These are phyloP conservation scores for Smittia aterrima DNA, from an alignment of 2,888 invertebrate genomes.

Conservation along the genomic window DNA sequence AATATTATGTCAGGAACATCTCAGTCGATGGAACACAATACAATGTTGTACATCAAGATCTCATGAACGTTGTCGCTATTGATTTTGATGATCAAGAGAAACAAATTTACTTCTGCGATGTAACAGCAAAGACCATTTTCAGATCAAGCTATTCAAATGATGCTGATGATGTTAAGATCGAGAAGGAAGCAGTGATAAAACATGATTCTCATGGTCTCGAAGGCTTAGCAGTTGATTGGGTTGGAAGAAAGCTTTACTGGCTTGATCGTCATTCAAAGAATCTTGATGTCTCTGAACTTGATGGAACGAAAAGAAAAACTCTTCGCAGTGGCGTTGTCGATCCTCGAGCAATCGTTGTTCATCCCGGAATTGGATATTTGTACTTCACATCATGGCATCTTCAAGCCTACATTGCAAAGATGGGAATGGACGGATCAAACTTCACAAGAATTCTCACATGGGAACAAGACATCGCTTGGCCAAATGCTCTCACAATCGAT, in stretches of 20 bases:
- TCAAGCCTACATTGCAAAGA: conserved; percentile 92
- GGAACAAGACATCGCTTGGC: conserved; percentile 97
- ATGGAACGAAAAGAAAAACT: conserved; percentile 88
- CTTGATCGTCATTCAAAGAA: conserved; percentile 93
- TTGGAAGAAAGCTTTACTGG: conserved; percentile 95
- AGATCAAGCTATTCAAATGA: conserved; percentile 60
- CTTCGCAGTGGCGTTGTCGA: conserved; percentile 85
- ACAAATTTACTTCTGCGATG: conserved; percentile 93
- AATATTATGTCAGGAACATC: conserved; percentile 96
- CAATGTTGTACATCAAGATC: conserved; percentile 86
- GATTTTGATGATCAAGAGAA: conserved; percentile 86
- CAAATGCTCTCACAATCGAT: conserved; percentile 94
- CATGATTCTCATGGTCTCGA: conserved; percentile 97
- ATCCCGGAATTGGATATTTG: conserved; percentile 89
- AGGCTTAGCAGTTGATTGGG: conserved; percentile 96
- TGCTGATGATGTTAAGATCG: conserved; percentile 55
- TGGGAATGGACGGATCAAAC: conserved; percentile 96
- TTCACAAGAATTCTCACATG: conserved; percentile 84
- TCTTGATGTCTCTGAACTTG: conserved; percentile 89
- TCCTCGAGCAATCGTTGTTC: conserved; percentile 91
- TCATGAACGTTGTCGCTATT: conserved; percentile 94
- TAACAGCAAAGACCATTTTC: conserved; percentile 91
- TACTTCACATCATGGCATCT: conserved; percentile 97
- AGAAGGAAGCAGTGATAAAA: conserved; percentile 79
- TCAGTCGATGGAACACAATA: conserved; percentile 83